These are phyloP conservation scores for Heliconius nattereri DNA, from an alignment of 1,140 invertebrate species.

Conservation along the genomic window DNA sequence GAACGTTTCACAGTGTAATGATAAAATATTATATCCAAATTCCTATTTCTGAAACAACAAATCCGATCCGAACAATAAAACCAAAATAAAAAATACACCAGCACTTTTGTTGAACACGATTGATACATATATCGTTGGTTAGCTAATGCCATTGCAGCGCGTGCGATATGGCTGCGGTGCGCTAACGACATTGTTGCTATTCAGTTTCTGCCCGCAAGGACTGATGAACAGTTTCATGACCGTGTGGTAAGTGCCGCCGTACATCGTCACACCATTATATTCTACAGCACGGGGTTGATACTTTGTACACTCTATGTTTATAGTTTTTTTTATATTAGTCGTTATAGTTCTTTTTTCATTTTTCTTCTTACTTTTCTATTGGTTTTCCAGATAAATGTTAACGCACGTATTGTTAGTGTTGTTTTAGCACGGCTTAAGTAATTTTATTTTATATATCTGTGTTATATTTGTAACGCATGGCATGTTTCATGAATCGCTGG, in stretches of 20 bases:
- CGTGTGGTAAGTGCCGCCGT: conserved; percentile 88
- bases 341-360: conserved; percentile 4
- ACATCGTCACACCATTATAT: conserved; percentile 44
- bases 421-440: conserved; percentile 4
- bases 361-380: neutral
- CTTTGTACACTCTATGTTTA: neutral
- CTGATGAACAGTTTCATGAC: conserved; percentile 94
- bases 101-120: neutral
- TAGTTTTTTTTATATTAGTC: conserved; percentile 7
- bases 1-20: neutral
- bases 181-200: conserved; percentile 75
- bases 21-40: neutral
- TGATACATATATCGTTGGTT: neutral
- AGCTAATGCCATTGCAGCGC: conserved; percentile 55
- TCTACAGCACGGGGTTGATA: conserved; percentile 44
- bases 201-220: conserved; percentile 91
- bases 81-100: neutral
- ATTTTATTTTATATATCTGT: neutral
- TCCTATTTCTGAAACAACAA: neutral
- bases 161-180: conserved; percentile 41
- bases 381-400: neutral
- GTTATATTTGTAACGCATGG: neutral
- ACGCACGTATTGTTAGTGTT: neutral
- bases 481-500: neutral
- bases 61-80: neutral